A percentile compares a stretch with the other conserved stretches of the same genome.
phyloP scores from a whole-genome alignment of 2,797 vertebrate species.

The Gallinago nigripennis region DNA sequence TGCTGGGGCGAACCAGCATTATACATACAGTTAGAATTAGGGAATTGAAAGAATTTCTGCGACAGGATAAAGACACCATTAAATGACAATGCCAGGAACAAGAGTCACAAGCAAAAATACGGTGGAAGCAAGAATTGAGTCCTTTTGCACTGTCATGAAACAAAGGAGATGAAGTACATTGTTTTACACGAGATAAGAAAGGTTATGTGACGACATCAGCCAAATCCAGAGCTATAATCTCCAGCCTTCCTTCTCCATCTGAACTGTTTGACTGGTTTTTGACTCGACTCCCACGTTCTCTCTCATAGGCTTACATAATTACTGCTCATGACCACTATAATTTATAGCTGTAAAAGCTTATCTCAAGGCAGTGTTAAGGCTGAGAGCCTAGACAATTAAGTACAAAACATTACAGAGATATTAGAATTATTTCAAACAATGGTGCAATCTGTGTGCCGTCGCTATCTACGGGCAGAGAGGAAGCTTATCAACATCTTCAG shows the following conservation, averaged over 20 bases:
- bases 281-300: not conserved
- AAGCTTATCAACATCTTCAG: not conserved
- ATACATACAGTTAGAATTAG: not conserved
- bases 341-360: constrained; percentile 26
- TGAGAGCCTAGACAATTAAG: not conserved
- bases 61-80: not conserved
- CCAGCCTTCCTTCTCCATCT: not conserved
- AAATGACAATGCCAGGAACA: not conserved
- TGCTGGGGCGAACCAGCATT: not conserved
- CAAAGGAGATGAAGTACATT: not conserved
- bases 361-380: not conserved
- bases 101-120: not conserved
- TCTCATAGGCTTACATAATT: constrained; percentile 1
- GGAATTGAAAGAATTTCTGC: not conserved
- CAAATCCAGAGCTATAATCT: constrained; percentile 17
- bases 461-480: not conserved
- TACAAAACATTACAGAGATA: not conserved
- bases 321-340: not conserved
- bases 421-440: not conserved
- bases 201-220: not conserved
- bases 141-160: not conserved
- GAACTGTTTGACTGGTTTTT: not conserved
- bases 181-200: not conserved
- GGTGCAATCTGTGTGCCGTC: not conserved
- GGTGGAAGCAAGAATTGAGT: not conserved